Evolutionary conservation across 2,797 vertebrate genomes (phyloP).

Genomic region (Menidia menidia): DNA sequence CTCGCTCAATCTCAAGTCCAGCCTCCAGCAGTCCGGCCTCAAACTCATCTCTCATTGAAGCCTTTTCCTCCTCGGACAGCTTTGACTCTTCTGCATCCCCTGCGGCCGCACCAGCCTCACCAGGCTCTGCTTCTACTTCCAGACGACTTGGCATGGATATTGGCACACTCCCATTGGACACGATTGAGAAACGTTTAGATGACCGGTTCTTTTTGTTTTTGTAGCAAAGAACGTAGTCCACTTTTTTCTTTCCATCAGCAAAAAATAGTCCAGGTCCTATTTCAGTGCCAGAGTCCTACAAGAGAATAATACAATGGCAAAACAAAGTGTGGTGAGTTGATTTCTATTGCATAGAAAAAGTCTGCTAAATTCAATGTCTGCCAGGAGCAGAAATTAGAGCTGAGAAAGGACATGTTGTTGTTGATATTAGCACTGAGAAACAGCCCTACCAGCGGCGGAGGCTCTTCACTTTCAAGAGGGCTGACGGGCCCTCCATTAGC

Average conservation of each 20-base stretch:
- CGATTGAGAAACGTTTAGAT: conserved; percentile 68
- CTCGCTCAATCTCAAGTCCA: conserved; percentile 92
- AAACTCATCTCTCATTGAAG: conserved; percentile 91
- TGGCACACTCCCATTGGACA: conserved; percentile 85
- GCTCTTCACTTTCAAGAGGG: conserved; percentile 44
- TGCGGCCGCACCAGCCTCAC: conserved; percentile 51
- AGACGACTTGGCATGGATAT: conserved; percentile 7
- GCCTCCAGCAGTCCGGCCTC: conserved; percentile 88
- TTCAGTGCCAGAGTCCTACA: conserved; percentile 77
- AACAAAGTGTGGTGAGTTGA: too few relatives aligned
- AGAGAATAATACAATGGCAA: not conserved
- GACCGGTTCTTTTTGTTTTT: conserved; percentile 86
- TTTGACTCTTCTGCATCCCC: conserved; percentile 83
- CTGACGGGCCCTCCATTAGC: conserved; percentile 68
- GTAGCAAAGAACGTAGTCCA: conserved; percentile 93
- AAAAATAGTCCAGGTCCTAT: conserved; percentile 86
- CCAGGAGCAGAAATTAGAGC: not conserved
- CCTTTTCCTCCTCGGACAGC: conserved; percentile 87
- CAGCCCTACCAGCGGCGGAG: conserved; percentile 60
- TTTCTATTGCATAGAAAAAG: too few relatives aligned
- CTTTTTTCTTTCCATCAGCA: conserved; percentile 90
- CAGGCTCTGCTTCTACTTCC: conserved; percentile 67
- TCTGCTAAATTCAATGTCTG: not conserved
- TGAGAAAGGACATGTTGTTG: not conserved
- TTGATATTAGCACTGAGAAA: conserved; percentile 8